A percentile compares a stretch with the other conserved stretches of the same genome.
Conservation (phyloP, 2,113 vertebrate species). For the Pleuronectes platessa region DNA sequence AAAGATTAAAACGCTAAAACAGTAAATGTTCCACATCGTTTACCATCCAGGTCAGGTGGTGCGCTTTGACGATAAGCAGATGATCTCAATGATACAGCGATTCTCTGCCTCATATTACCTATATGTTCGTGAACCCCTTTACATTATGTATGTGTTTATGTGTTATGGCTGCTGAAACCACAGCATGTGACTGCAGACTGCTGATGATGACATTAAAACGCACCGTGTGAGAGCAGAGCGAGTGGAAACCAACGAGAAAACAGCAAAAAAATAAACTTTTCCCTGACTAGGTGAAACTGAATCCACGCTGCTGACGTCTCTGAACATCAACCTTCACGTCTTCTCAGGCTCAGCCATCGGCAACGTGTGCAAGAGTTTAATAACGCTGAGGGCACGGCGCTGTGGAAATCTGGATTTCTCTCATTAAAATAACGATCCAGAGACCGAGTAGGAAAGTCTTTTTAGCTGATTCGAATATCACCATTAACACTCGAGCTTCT, state of each 20-base stretch:
- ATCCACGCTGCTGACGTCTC: slow-evolving; percentile 39
- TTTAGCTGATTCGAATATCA: slow-evolving; percentile 16
- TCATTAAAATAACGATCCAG: slow-evolving; percentile 47
- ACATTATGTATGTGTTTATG: not conserved
- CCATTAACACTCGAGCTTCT: not conserved
- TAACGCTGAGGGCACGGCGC: not conserved
- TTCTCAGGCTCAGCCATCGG: slow-evolving; percentile 4
- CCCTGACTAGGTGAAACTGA: slow-evolving; percentile 38
- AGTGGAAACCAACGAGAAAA: slow-evolving; percentile 13
- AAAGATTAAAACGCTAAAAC: slow-evolving; percentile 15
- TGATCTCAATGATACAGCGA: too few relatives aligned
- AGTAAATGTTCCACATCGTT: slow-evolving; percentile 9
- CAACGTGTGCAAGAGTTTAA: slow-evolving; percentile 9
- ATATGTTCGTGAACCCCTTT: slow-evolving; percentile 9
- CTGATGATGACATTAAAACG: slow-evolving; percentile 43
- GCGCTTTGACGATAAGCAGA: too few relatives aligned
- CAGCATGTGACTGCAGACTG: slow-evolving; percentile 16
- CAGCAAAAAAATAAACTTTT: slow-evolving; percentile 23
- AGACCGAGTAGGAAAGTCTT: not conserved
- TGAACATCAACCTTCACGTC: slow-evolving; percentile 25
- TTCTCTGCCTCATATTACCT: not conserved
- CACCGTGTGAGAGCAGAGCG: slow-evolving; percentile 23
- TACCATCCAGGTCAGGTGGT: too few relatives aligned
- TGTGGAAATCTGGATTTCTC: slow-evolving; percentile 27
- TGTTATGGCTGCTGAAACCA: not conserved